Evolutionary conservation across 2,797 vertebrate species (phyloP), one percentile per base, ranked within the genome.

Genomic region (Crax fasciolata): DNA sequence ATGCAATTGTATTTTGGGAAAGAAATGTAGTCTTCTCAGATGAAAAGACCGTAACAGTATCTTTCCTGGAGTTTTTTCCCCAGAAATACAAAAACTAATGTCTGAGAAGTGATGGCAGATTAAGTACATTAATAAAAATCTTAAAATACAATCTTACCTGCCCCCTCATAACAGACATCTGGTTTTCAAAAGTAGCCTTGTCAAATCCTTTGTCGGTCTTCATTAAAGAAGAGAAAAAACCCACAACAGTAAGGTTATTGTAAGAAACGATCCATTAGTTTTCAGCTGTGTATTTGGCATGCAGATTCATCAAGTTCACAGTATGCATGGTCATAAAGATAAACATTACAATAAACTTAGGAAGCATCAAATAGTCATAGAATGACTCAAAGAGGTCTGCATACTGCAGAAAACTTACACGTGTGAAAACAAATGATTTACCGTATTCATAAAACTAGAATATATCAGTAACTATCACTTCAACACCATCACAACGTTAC

Each of bases 161-260:
- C 59, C 99, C 99, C 89, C 99, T 98, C 99, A 99, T 99, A 48
- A 99, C 99, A 23, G 99, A 99, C 99, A 99, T 99, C 96, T 99
- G 99, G 93, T 98, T 99, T 98, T 99, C 99, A 97, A 99, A 99
- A 95, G 99, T 99, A 84, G 98, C 97, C 97, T 98, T 99, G 98
- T 99, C 99, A 94, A 99, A 99, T 65, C 99, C 98, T 98, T 98
- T 99, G 97, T 99, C 99, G 3, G 97, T 98, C 99, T 99, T 95
- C 89, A 94, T 58, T 10, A 89, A 90, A 93, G 89, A 93, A 89
- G 90, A 87, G 77, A 46, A 82, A 93, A 24, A 35, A 10, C 12
- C 80, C 5, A 21, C n/a, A 57, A 57, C n/a, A 32, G 19, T n/a
- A 13, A 32, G 80, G 19, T 84, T 82, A 41, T 14, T 58, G 75